phyloP scores from a whole-genome alignment of 30 jellyfish, hydroid and myxozoan genomes.

The Aurelia coerulea region DNA sequence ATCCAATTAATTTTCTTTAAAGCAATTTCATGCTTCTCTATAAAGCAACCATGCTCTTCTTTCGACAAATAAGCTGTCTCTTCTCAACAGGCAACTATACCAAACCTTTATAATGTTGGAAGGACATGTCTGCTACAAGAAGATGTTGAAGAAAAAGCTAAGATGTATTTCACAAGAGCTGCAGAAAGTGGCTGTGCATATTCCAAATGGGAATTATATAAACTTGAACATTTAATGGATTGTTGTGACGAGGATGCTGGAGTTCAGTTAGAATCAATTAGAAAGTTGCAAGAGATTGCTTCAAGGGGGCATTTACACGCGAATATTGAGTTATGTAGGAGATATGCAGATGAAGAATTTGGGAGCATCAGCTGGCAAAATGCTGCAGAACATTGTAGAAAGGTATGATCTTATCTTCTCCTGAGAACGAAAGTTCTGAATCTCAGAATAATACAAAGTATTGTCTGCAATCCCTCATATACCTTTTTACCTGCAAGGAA shows the following conservation, averaged over 20 bases:
- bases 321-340: constrained; percentile 38
- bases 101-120: constrained; percentile 65
- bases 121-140: constrained; percentile 45
- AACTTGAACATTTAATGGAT: background rate
- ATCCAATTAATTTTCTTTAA: too few species aligned
- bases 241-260: constrained; percentile 76
- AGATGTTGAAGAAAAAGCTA: constrained; percentile 12
- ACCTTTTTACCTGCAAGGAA: too few species aligned
- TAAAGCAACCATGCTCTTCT: too few species aligned
- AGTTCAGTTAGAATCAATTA: constrained; percentile 42
- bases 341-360: constrained; percentile 26
- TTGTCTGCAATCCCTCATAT: too few species aligned
- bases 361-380: constrained; percentile 18
- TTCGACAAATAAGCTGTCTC: too few species aligned
- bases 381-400: constrained; percentile 46
- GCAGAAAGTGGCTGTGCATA: constrained; percentile 70
- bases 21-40: too few species aligned
- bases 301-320: constrained; percentile 70
- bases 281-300: constrained; percentile 72
- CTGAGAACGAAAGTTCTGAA: too few species aligned
- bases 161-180: constrained; percentile 54
- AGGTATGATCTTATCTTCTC: constrained; percentile 17
- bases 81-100: constrained; percentile 45
- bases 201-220: constrained; percentile 63
- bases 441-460: too few species aligned